Evolutionary conservation across 2,888 invertebrate genomes (phyloP).

Genomic region (Thymelicus sylvestris): DNA sequence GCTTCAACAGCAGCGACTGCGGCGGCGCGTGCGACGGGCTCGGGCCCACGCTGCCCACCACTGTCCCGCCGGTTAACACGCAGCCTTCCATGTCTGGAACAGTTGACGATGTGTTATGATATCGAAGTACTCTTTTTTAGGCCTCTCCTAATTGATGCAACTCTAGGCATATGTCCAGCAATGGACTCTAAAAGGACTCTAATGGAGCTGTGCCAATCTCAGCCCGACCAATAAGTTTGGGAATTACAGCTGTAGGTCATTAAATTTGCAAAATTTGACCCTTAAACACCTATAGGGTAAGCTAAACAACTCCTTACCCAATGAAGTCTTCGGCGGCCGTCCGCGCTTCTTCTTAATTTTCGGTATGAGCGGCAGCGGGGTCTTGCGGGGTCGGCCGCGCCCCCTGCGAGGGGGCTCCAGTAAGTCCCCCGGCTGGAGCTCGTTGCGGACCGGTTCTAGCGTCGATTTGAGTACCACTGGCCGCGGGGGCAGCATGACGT

Average conservation of each 20-base stretch:
- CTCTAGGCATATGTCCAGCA: no score
- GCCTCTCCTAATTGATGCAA: no score
- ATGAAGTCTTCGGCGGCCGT: conserved; percentile 78
- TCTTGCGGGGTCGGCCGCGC: conserved; percentile 82
- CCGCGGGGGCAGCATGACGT: conserved; percentile 78
- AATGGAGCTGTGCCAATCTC: no score
- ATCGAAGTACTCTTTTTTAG: no score
- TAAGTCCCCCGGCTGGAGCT: conserved; percentile 53
- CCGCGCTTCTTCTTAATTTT: conserved; percentile 78
- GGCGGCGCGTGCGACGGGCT: conserved; percentile 51
- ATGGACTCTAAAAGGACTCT: no score
- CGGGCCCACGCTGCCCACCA: conserved; percentile 49
- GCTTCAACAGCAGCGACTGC: conserved; percentile 73
- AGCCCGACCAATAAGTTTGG: no score
- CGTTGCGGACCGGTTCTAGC: conserved; percentile 56
- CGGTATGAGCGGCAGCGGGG: conserved; percentile 76
- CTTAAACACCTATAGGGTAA: no score
- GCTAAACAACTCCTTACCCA: conserved; percentile 67
- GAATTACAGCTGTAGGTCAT: no score
- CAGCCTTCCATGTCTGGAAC: conserved; percentile 77
- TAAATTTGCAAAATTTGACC: no score
- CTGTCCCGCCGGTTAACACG: conserved; percentile 71
- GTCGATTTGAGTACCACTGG: conserved; percentile 56
- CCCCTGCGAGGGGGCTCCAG: conserved; percentile 74
- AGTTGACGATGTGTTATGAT: neutral